phyloP scores from a whole-genome alignment of 2,113 vertebrate genomes.

The Entomyzon cyanotis region DNA sequence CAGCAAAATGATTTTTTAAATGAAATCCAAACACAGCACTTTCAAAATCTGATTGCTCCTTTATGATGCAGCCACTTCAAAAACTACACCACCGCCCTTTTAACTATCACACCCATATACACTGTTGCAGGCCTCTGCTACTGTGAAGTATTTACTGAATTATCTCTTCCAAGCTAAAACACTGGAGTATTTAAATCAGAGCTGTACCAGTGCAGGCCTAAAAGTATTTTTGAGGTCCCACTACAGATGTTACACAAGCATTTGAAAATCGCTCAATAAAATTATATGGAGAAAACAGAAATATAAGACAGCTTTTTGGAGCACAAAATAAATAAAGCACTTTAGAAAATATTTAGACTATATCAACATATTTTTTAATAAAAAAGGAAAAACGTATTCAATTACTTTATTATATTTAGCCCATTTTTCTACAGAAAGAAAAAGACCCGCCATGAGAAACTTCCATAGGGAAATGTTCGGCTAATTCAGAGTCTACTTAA shows the following conservation, averaged over 20 bases:
- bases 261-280: background rate
- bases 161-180: background rate
- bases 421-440: background rate
- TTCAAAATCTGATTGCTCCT: background rate
- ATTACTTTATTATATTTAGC: background rate
- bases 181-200: background rate
- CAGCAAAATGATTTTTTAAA: background rate
- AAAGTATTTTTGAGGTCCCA: background rate
- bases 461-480: background rate
- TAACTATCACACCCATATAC: background rate
- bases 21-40: background rate
- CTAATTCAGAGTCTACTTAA: background rate
- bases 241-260: background rate
- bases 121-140: background rate
- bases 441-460: background rate
- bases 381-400: background rate
- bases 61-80: background rate
- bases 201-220: background rate
- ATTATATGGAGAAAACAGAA: background rate
- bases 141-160: background rate
- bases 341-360: background rate
- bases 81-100: background rate
- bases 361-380: background rate
- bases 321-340: background rate
- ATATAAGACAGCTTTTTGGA: background rate